phyloP scores from a whole-genome alignment of 2,113 vertebrate species.

The Corynorhinus townsendii region DNA sequence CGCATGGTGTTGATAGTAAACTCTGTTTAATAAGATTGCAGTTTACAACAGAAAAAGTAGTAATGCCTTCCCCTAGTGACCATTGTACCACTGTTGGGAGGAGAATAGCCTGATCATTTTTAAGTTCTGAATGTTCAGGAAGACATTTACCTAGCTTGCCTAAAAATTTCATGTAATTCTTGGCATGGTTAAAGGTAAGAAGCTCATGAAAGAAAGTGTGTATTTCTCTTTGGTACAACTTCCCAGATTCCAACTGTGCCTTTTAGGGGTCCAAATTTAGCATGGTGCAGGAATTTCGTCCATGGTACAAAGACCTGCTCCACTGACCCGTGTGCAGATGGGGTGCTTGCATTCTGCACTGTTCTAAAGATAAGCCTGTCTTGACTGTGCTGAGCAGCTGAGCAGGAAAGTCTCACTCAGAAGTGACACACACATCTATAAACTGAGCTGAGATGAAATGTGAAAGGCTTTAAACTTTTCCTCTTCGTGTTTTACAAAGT shows the following conservation, averaged over 20 bases:
- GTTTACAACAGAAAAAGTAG: not conserved
- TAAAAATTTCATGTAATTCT: not conserved
- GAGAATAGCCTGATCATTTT: not conserved
- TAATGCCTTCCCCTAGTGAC: not conserved
- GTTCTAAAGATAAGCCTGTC: conserved; percentile 37
- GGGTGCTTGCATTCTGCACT: not conserved
- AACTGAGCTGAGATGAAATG: not conserved
- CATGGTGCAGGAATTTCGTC: conserved; percentile 28
- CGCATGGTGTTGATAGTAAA: not conserved
- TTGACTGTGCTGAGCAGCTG: conserved; percentile 28
- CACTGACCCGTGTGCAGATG: not conserved
- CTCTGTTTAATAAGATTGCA: not conserved
- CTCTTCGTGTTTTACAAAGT: not conserved
- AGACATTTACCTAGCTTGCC: not conserved
- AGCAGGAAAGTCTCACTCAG: not conserved
- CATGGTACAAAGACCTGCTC: not conserved
- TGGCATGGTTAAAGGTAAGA: not conserved
- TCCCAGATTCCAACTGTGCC: not conserved
- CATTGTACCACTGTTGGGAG: not conserved
- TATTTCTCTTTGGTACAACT: not conserved
- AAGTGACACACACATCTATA: not conserved
- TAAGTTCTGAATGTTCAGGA: conserved; percentile 20
- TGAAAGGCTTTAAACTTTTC: not conserved
- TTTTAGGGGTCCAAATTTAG: conserved; percentile 34
- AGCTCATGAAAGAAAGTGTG: not conserved